Percentiles rank a stretch among this genome's conserved stretches.
Evolutionary conservation across 2,113 vertebrate genomes (phyloP).

Genomic region (Stercorarius parasiticus): DNA sequence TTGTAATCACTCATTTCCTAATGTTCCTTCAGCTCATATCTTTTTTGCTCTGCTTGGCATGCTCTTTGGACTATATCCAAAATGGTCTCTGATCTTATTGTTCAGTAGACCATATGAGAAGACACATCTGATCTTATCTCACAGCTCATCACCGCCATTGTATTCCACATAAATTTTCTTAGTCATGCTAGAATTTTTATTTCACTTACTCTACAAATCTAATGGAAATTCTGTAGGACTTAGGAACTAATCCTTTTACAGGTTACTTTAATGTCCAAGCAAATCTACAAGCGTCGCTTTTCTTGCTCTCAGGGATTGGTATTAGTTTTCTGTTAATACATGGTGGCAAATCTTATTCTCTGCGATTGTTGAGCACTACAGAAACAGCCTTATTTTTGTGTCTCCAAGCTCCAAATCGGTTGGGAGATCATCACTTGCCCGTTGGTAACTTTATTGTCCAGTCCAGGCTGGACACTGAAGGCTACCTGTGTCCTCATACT

Average conservation of each 20-base stretch:
- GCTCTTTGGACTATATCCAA: neutral
- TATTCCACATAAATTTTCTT: neutral
- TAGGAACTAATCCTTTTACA: neutral
- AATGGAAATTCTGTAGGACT: neutral
- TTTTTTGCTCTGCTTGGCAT: neutral
- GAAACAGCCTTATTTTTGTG: neutral
- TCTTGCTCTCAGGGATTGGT: neutral
- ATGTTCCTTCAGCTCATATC: neutral
- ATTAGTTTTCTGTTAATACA: neutral
- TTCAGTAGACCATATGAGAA: neutral
- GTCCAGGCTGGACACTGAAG: neutral
- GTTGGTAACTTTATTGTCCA: neutral
- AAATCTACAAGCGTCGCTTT: neutral
- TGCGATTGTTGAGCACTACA: neutral
- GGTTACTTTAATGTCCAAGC: neutral
- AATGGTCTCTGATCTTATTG: neutral
- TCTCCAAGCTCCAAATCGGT: neutral
- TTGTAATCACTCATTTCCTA: neutral
- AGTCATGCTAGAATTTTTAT: neutral
- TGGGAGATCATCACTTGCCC: neutral
- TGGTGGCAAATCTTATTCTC: neutral
- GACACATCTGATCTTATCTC: neutral
- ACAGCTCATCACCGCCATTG: neutral
- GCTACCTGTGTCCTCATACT: neutral
- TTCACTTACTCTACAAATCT: neutral